phyloP scores from a whole-genome alignment of 2,888 invertebrate species.

The Latrodectus hesperus region DNA sequence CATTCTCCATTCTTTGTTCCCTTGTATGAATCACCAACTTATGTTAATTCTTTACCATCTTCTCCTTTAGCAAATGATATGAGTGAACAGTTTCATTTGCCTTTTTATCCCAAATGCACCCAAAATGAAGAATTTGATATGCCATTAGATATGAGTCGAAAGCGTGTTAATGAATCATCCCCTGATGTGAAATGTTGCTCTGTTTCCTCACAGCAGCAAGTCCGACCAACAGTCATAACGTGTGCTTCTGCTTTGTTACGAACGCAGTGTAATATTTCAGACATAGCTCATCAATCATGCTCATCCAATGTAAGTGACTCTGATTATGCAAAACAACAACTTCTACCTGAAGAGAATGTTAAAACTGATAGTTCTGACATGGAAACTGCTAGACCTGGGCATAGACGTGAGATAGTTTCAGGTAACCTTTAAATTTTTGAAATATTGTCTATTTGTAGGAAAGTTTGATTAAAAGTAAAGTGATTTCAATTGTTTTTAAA shows the following conservation, averaged over 20 bases:
- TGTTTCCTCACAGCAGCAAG: slow-evolving; percentile 32
- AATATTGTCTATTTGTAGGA: neutral
- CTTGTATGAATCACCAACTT: slow-evolving; percentile 20
- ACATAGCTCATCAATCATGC: slow-evolving; percentile 59
- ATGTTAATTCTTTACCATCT: slow-evolving; percentile 40
- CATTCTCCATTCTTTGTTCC: slow-evolving; percentile 44
- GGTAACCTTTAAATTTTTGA: slow-evolving; percentile 41
- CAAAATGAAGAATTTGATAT: slow-evolving; percentile 64
- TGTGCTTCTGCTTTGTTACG: slow-evolving; percentile 76
- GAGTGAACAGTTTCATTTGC: slow-evolving; percentile 29
- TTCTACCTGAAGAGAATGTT: slow-evolving; percentile 2
- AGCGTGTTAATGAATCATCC: slow-evolving; percentile 47
- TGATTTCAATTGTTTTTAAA: too few species aligned
- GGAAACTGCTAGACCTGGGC: slow-evolving; percentile 54
- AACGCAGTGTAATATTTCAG: slow-evolving; percentile 60
- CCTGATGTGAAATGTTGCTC: slow-evolving; percentile 12
- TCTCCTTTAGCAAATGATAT: slow-evolving; percentile 38
- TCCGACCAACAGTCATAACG: slow-evolving; percentile 81
- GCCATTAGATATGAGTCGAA: slow-evolving; percentile 72
- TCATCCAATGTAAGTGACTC: slow-evolving; percentile 43
- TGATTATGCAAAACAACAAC: slow-evolving; percentile 30
- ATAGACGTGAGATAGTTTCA: slow-evolving; percentile 70
- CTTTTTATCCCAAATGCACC: neutral
- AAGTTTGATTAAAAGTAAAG: too few species aligned
- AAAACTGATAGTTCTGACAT: slow-evolving; percentile 26